Conservation (phyloP, 1,140 invertebrate species). For the Scaptomyza pallida region DNA sequence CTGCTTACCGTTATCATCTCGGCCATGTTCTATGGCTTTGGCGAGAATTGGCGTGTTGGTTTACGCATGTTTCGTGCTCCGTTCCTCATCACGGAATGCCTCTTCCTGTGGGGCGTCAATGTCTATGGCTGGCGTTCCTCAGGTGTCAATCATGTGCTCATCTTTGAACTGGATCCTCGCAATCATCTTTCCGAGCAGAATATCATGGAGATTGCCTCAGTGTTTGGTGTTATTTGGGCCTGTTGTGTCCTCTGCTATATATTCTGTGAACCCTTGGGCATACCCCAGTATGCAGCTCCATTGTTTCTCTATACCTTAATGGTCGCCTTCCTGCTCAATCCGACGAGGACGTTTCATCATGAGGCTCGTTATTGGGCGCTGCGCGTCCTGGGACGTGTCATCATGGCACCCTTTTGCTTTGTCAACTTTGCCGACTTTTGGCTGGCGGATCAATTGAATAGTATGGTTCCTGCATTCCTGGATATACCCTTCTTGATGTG, state of each 20-base stretch:
- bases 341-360: constrained; percentile 90
- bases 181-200: constrained; percentile 94
- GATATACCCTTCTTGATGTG: constrained; percentile 97
- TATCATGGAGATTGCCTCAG: constrained; percentile 93
- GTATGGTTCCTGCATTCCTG: constrained; percentile 93
- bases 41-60: constrained; percentile 84
- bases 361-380: constrained; percentile 89
- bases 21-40: constrained; percentile 85
- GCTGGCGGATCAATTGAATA: constrained; percentile 99
- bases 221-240: constrained; percentile 94
- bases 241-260: constrained; percentile 88
- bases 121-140: constrained; percentile 95
- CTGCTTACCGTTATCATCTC: constrained; percentile 89
- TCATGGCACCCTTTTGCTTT: constrained; percentile 96
- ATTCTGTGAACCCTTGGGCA: constrained; percentile 89
- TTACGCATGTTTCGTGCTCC: constrained; percentile 92
- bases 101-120: constrained; percentile 95
- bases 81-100: constrained; percentile 91
- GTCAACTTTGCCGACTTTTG: constrained; percentile 99
- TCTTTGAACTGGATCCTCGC: constrained; percentile 96
- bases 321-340: constrained; percentile 91
- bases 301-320: constrained; percentile 89
- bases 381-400: constrained; percentile 87
- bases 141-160: constrained; percentile 93
- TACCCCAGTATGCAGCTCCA: constrained; percentile 92